Percentiles rank a stretch among this genome's conserved stretches.
These are phyloP conservation scores for Tenthredo mesomela DNA, from an alignment of 2,888 invertebrate genomes.

Conservation along the genomic window DNA sequence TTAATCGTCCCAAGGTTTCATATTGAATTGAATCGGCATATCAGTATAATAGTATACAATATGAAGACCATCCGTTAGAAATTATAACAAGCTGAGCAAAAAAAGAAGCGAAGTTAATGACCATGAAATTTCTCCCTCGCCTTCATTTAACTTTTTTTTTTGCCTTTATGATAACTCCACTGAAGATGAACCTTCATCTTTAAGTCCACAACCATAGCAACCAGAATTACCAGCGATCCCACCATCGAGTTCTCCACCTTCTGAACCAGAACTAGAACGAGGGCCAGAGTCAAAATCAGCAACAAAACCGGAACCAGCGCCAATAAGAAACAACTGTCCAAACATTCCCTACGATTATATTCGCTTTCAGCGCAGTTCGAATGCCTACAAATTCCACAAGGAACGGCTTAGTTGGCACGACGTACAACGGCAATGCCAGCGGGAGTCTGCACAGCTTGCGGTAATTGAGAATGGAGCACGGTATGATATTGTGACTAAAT, in stretches of 20 bases:
- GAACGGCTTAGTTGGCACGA: background rate
- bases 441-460: background rate
- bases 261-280: background rate
- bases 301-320: background rate
- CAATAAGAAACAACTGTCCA: background rate
- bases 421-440: background rate
- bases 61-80: background rate
- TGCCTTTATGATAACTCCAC: background rate
- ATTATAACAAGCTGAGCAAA: background rate
- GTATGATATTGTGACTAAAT: background rate
- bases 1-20: background rate
- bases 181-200: background rate
- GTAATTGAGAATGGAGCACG: constrained; percentile 30
- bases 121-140: background rate
- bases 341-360: background rate
- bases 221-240: background rate
- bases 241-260: background rate
- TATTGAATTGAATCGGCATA: background rate
- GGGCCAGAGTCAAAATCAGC: background rate
- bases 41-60: background rate
- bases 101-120: background rate
- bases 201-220: background rate
- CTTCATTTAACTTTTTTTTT: background rate
- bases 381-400: background rate
- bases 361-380: background rate